Evolutionary conservation across 2,888 invertebrate genomes (phyloP), one percentile per base, ranked within the genome.

Genomic region (Pomacea canaliculata): DNA sequence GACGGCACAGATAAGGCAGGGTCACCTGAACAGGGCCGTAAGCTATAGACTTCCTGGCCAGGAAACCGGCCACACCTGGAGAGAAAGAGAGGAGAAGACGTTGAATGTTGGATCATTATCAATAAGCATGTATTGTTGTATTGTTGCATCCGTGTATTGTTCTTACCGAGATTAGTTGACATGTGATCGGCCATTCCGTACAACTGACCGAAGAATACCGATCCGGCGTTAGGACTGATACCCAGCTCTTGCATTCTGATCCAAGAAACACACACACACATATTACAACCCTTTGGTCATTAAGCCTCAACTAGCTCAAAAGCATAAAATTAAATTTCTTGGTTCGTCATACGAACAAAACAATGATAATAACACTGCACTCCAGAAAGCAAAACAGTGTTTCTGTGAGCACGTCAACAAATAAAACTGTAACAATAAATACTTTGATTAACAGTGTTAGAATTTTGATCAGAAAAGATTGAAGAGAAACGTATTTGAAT

Each of bases 171-270:
- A 10, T 91, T 88, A 79, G 87, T 90, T 0, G 92, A 90, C 4
- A 92, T 86, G 76, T 92, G 91, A 78, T 92, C 92, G 59, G 91
- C 89, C 92, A 92, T 92, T 49, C 92, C 92, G 78, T 91, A 91
- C 5, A 92, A 84, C 80, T 92, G 92, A 4, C 91, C 92, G 82
- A 92, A 92, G 18, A 89, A 88, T 27, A 92, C 87, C 1, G 80
- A 48, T 9, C 83, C 80, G 7, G 82, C 77, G 8, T 81, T 85
- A 16, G 73, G 80, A 8, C 80, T 68, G 5, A 91, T 83, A 5
- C 81, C 79, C 49, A 88, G 76, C 48, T 87, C 82, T 37, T 85
- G 78, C 85, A 92, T 86, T 37, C 89, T 89, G 81, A 71, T 80
- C 77, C 62, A 69, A 23, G 46, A 62, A 10, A 10, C 70, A 75